These are phyloP conservation scores for Nymphalis polychloros DNA, from an alignment of 2,888 invertebrate species.

Conservation along the genomic window DNA sequence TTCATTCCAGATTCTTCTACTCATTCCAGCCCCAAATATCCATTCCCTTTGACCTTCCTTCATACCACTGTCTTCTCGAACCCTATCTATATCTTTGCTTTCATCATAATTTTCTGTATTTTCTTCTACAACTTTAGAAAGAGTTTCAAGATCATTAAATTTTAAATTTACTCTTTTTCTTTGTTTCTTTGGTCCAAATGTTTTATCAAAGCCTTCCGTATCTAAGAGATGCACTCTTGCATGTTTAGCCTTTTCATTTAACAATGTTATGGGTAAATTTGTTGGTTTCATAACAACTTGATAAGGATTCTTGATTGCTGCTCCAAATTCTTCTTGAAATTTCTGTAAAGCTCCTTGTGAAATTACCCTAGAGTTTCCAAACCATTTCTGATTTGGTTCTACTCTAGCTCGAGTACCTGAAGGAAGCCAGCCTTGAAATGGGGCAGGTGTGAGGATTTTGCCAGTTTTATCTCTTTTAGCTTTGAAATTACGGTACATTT, in stretches of 20 bases:
- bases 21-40: constrained; percentile 97
- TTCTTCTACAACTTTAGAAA: constrained; percentile 87
- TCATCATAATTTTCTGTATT: constrained; percentile 89
- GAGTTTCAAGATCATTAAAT: constrained; percentile 88
- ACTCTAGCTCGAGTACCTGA: constrained; percentile 96
- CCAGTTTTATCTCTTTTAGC: constrained; percentile 94
- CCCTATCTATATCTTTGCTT: constrained; percentile 91
- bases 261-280: constrained; percentile 94
- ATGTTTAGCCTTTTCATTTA: constrained; percentile 95
- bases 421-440: constrained; percentile 94
- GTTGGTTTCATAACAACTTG: constrained; percentile 99
- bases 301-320: constrained; percentile 97
- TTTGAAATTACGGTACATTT: constrained; percentile 99
- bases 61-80: constrained; percentile 90
- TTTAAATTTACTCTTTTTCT: constrained; percentile 93
- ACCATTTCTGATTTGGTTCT: constrained; percentile 99
- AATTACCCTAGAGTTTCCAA: constrained; percentile 98
- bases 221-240: constrained; percentile 96
- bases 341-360: constrained; percentile 94
- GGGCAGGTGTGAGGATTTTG: constrained; percentile 96
- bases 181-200: constrained; percentile 96
- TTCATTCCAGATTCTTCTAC: constrained; percentile 99
- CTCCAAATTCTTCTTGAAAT: constrained; percentile 96
- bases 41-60: constrained; percentile 93
- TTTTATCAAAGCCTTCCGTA: constrained; percentile 95